Evolutionary conservation across 2,888 invertebrate genomes (phyloP), one percentile per base, ranked within the genome.

Genomic region (Stenoptilia bipunctidactyla): DNA sequence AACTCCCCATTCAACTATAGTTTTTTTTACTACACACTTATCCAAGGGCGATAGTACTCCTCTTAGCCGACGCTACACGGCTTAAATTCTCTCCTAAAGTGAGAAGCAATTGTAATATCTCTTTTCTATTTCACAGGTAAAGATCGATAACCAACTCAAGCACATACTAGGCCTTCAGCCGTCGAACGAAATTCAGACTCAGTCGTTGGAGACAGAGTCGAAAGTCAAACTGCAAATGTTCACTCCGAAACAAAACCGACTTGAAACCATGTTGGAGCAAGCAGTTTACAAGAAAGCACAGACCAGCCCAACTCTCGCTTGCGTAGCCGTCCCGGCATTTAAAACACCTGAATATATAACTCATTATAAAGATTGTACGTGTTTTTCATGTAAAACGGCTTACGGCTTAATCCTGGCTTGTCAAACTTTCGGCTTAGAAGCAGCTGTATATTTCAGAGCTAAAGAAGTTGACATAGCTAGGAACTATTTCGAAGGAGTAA

Each of bases 141-240:
- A 60, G 44, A 72, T 79, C 38, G 73, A 77, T 48, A 66, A 67
- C 37, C 63, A 63, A 0, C 52, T 82, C 0, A 77, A 79, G 42
- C 57, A 66, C 48, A 63, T 69, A 2, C 43, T 76, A 1, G 77
- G 76, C 0, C 44, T 75, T 0, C 63, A 64, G 9, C 46, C 61
- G 0, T 48, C 59, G 0, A 61, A 53, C 42, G 59, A 61, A 14
- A 46, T 45, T 0, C 60, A 51, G 36, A 34, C 14, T n/a, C 34
- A 34, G 2, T 6, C 12, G 27, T n/a, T 20, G 36, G 8, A 3
- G 8, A 20, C 20, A 20, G 20, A 3, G 20, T 20, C 20, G 4
- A 20, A 20, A 20, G 8, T 40, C 34, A 30, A 45, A 6, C 13
- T 34, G 5, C 46, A 45, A 38, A 5, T 15, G 0, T 51, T 55